A percentile compares a stretch with the other conserved stretches of the same genome.
Conservation (phyloP, 2,797 vertebrate species). For the Propithecus deckenii region DNA sequence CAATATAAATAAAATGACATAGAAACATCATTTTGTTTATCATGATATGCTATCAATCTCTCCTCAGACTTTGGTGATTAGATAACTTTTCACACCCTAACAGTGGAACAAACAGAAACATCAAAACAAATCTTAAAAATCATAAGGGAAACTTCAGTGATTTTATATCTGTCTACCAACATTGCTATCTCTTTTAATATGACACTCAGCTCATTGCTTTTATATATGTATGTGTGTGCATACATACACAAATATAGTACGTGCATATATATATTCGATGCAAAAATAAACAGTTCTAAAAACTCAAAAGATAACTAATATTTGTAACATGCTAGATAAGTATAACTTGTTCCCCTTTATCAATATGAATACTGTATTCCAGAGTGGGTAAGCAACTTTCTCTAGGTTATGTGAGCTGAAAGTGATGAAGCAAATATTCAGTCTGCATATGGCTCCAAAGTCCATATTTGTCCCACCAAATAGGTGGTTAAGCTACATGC, state of each 20-base stretch:
- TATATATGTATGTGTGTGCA: background rate
- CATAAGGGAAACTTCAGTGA: background rate
- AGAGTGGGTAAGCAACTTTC: background rate
- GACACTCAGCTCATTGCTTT: background rate
- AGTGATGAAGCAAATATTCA: background rate
- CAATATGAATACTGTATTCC: too few species aligned
- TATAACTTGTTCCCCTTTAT: background rate
- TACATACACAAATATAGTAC: too few species aligned
- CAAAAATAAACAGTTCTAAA: background rate
- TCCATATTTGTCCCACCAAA: background rate
- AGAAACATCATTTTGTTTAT: background rate
- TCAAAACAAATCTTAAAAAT: background rate
- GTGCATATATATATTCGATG: background rate
- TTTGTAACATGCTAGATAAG: background rate
- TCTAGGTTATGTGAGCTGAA: background rate
- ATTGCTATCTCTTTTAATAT: background rate
- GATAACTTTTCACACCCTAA: background rate
- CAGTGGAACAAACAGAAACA: background rate
- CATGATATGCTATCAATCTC: background rate
- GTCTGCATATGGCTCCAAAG: background rate
- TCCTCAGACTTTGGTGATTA: background rate
- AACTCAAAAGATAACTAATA: background rate
- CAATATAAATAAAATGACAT: background rate
- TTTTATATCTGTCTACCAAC: background rate
- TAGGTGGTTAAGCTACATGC: background rate